Evolutionary conservation across 2,888 invertebrate genomes (phyloP).

Genomic region (Amblyjoppa fuscipennis): DNA sequence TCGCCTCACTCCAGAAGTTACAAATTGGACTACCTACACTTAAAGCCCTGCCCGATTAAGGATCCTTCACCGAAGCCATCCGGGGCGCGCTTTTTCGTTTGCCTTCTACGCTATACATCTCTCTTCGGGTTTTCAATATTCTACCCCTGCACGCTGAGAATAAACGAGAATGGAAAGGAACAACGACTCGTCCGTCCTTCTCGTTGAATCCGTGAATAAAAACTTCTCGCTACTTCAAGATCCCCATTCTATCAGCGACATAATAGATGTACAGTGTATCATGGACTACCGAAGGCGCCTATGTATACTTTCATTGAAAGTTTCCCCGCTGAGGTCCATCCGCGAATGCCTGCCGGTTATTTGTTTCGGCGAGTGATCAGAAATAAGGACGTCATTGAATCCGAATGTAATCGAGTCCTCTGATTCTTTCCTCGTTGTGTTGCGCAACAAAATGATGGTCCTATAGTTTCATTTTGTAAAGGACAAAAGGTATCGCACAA

Average conservation of each 20-base stretch:
- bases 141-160: slow-evolving; percentile 2
- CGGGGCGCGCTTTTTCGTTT: slow-evolving; percentile 47
- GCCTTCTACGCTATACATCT: slow-evolving; percentile 27
- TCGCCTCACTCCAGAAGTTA: slow-evolving; percentile 68
- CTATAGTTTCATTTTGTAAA: background rate
- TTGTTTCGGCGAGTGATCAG: slow-evolving; percentile 25
- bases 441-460: slow-evolving; percentile 16
- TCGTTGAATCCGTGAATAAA: slow-evolving; percentile 33
- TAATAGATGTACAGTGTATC: slow-evolving; percentile 19
- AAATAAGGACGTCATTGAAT: slow-evolving; percentile 6
- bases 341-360: background rate
- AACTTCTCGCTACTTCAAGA: slow-evolving; percentile 48
- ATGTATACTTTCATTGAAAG: slow-evolving; percentile 11
- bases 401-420: slow-evolving; percentile 15
- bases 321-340: background rate
- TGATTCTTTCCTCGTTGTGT: background rate
- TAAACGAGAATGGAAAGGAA: background rate
- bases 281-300: background rate
- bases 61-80: slow-evolving; percentile 63
- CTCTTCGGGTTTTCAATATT: slow-evolving; percentile 47
- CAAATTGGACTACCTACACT: slow-evolving; percentile 73
- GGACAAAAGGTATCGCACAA: background rate
- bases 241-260: slow-evolving; percentile 33
- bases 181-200: slow-evolving; percentile 10
- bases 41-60: slow-evolving; percentile 73